phyloP scores from a whole-genome alignment of 2,888 invertebrate species.

The Cheilosia pagana region DNA sequence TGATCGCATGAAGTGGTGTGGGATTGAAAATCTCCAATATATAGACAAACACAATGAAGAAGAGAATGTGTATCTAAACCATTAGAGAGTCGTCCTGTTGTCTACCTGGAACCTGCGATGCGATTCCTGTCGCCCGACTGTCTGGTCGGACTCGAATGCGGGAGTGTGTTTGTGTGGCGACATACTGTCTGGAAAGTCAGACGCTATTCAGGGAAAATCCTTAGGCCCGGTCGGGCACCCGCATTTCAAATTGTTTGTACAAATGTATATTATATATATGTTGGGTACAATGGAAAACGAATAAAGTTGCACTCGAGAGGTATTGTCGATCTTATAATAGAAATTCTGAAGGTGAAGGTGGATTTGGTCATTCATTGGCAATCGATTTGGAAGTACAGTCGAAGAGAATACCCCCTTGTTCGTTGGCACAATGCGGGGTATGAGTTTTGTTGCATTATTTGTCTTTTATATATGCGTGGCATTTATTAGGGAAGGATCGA shows the following conservation, averaged over 20 bases:
- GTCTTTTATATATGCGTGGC: background rate
- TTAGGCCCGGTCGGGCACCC: slow-evolving; percentile 35
- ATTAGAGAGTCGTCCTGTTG: slow-evolving; percentile 23
- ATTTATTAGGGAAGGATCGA: slow-evolving; percentile 52
- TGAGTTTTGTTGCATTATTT: slow-evolving; percentile 6
- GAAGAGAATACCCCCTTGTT: slow-evolving; percentile 51
- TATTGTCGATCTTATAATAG: slow-evolving; percentile 33
- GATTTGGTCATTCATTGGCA: slow-evolving; percentile 72
- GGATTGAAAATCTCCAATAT: slow-evolving; percentile 34
- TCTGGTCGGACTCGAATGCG: slow-evolving; percentile 49
- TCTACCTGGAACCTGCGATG: slow-evolving; percentile 39
- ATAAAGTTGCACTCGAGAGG: slow-evolving; percentile 57
- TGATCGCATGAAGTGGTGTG: slow-evolving; percentile 57
- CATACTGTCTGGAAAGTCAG: slow-evolving; percentile 68
- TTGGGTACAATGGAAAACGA: slow-evolving; percentile 26
- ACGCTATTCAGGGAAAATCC: slow-evolving; percentile 11
- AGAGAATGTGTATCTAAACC: slow-evolving; percentile 20
- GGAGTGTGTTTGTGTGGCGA: slow-evolving; percentile 67
- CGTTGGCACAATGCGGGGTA: slow-evolving; percentile 34
- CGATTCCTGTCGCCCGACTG: slow-evolving; percentile 41
- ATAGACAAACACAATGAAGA: slow-evolving; percentile 30
- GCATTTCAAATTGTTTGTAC: slow-evolving; percentile 19
- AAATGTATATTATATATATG: background rate
- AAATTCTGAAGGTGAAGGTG: slow-evolving; percentile 48
- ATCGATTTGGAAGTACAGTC: slow-evolving; percentile 48